Percentiles rank a stretch among this genome's conserved stretches.
Evolutionary conservation across 2,797 vertebrate species (phyloP).

Genomic region (Rhinogobio ventralis): DNA sequence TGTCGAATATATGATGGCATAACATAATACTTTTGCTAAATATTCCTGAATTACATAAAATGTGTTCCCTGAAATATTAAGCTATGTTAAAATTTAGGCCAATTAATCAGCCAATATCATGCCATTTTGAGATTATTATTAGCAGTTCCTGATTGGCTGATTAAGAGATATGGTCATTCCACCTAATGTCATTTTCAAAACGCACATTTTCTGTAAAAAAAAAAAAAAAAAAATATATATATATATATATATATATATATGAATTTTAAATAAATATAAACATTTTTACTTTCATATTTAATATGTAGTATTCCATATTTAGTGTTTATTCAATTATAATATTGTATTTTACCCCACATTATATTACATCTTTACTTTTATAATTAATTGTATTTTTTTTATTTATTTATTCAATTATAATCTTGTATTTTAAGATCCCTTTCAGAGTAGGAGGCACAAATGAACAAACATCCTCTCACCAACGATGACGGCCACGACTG

Average conservation of each 20-base stretch:
- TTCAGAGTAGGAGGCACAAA: background rate
- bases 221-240: too few relatives aligned
- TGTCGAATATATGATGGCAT: background rate
- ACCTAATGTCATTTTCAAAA: background rate
- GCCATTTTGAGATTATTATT: background rate
- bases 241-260: too few relatives aligned
- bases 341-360: background rate
- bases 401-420: background rate
- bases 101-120: background rate
- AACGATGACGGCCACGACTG: constrained; percentile 87
- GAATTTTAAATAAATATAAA: too few relatives aligned
- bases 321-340: background rate
- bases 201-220: background rate
- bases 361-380: background rate
- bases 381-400: background rate
- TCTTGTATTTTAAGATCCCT: background rate
- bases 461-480: constrained; percentile 78
- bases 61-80: background rate
- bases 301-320: background rate
- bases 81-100: background rate
- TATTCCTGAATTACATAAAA: background rate
- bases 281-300: background rate
- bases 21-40: background rate
- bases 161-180: background rate
- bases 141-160: background rate